Conservation (phyloP, 2,888 invertebrate species). For the Lamellibrachia satsuma region DNA sequence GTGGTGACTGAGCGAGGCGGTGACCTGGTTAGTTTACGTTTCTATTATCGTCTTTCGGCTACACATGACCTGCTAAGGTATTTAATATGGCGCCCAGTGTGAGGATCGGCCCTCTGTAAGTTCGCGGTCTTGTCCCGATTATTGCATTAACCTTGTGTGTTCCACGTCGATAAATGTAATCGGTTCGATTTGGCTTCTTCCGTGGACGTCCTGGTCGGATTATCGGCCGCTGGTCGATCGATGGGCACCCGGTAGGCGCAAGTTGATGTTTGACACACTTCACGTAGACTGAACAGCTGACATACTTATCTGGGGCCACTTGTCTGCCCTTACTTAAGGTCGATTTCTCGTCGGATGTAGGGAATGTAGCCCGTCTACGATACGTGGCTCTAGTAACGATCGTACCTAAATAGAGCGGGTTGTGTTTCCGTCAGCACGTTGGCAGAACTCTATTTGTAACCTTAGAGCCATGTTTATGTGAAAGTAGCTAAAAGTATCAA, state of each 20-base stretch:
- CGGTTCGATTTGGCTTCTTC: neutral
- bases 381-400: neutral
- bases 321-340: neutral
- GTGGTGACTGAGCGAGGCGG: neutral
- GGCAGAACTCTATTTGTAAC: neutral
- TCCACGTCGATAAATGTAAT: neutral
- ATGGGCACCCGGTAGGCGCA: neutral
- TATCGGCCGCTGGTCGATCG: neutral
- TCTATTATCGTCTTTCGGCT: conserved; percentile 17
- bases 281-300: neutral
- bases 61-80: conserved; percentile 11
- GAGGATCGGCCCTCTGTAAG: neutral
- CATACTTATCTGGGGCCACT: neutral
- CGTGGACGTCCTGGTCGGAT: neutral
- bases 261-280: conserved; percentile 13
- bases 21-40: neutral
- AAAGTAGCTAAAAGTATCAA: too few relatives aligned
- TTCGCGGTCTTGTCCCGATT: neutral
- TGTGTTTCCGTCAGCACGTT: neutral
- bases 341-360: neutral
- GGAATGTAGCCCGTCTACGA: neutral
- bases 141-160: neutral
- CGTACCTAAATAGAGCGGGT: neutral
- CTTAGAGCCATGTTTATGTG: neutral
- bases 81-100: conserved; percentile 11